Evolutionary conservation across 2,113 vertebrate species (phyloP), one percentile per base, ranked within the genome.

Genomic region (Azemiops feae): DNA sequence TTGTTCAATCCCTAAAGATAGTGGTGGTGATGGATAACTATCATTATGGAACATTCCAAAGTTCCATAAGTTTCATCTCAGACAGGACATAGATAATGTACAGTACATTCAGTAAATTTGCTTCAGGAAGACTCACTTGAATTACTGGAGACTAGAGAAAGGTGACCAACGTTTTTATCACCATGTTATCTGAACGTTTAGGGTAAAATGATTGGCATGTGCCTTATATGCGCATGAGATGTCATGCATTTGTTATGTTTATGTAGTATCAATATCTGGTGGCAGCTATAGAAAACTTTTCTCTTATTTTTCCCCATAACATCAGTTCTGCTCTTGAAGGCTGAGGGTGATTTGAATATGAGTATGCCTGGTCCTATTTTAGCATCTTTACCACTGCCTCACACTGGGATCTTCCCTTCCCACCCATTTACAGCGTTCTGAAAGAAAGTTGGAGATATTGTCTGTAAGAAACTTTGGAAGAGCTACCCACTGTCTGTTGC

Each of bases 401-500:
- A 34, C 16, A 20, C 16, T 58, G 34, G 34, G 11, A 43, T n/a
- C 5, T 30, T 30, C 47, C 25, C 57, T 30, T 86, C 20, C 6
- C 22, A 81, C 54, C 34, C 34, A 30, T 85, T 91, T 14, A 45
- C 25, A 91, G 20, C 22, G 39, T 3, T 23, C 30, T 58, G 43
- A 45, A 86, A 87, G 43, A 58, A 20, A 18, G 4, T 55, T 34
- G 69, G 34, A 74, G 16, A 88, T n/a, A 16, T 2, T 89, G 5
- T 88, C 20, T 92, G 39, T 50, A 45, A 50, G 39, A 25, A 92
- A 3, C 34, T 0, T 86, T 92, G 85, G 5, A 30, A 85, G 89
- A 92, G 64, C 74, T 91, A 88, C 85, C 89, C 93, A 85, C 54
- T 85, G n/a, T 64, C 45, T 95, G 92, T 47, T 16, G 30, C 23